phyloP scores from a whole-genome alignment of 2,888 invertebrate species.

The Aspidapion aeneum region DNA sequence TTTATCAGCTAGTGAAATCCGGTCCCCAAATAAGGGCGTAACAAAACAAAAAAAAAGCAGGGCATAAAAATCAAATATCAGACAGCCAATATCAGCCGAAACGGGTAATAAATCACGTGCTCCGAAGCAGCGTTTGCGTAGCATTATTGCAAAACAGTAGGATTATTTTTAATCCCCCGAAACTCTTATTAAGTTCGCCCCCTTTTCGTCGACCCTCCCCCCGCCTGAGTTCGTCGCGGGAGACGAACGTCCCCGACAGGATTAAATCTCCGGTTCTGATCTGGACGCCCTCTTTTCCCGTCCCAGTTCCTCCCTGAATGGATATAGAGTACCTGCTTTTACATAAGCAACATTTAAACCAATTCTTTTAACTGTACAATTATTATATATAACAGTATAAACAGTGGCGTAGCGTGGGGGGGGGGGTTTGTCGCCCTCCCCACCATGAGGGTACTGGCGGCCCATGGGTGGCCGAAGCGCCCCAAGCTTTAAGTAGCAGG shows the following conservation, averaged over 20 bases:
- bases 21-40: no score
- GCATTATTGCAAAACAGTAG: conserved; percentile 50
- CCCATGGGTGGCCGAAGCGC: no score
- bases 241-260: conserved; percentile 46
- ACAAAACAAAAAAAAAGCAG: not conserved
- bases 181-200: conserved; percentile 51
- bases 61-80: conserved; percentile 2
- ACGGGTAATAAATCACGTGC: conserved; percentile 21
- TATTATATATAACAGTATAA: no score
- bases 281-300: conserved; percentile 28
- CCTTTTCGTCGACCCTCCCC: conserved; percentile 33
- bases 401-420: no score
- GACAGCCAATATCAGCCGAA: conserved; percentile 29
- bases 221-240: no score
- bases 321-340: not conserved
- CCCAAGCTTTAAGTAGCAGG: no score
- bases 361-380: no score
- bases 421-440: no score
- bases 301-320: conserved; percentile 5
- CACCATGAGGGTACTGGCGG: no score
- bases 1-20: no score
- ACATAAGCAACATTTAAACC: no score
- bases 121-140: conserved; percentile 26
- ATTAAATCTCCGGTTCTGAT: conserved; percentile 50
- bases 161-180: conserved; percentile 51